Conservation (phyloP, 2,888 invertebrate species). For the Meghimatium bilineatum region DNA sequence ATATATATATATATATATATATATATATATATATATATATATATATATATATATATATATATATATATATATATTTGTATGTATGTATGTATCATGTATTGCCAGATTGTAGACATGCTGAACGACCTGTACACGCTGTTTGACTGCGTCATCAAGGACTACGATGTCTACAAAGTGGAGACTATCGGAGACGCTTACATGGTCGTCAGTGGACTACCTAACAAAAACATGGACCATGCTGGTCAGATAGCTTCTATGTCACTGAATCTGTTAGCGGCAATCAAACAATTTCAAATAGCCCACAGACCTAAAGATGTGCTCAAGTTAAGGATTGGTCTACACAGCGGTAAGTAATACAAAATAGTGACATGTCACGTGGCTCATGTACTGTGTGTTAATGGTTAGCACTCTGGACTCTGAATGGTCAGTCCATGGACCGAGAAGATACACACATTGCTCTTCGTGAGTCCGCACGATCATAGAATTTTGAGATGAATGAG, state of each 20-base stretch:
- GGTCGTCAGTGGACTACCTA: conserved; percentile 76
- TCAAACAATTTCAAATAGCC: conserved; percentile 69
- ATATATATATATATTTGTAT: too few relatives aligned
- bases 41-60: too few relatives aligned
- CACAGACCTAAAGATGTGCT: conserved; percentile 68
- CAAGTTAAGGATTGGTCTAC: conserved; percentile 73
- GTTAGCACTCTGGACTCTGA: too few relatives aligned
- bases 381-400: too few relatives aligned
- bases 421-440: too few relatives aligned
- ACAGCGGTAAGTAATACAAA: conserved; percentile 68
- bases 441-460: too few relatives aligned
- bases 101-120: conserved; percentile 94
- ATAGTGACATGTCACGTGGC: too few relatives aligned
- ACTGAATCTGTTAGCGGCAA: conserved; percentile 70
- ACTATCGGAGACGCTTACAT: conserved; percentile 76
- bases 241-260: conserved; percentile 76
- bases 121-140: conserved; percentile 98
- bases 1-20: too few relatives aligned
- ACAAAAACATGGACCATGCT: conserved; percentile 72
- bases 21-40: too few relatives aligned
- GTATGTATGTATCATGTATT: too few relatives aligned
- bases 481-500: too few relatives aligned
- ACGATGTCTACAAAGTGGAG: conserved; percentile 96
- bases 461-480: too few relatives aligned
- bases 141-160: conserved; percentile 95